A percentile compares a stretch with the other conserved stretches of the same genome.
phyloP scores from a whole-genome alignment of 2,888 invertebrate species.

The Apantesis nais region DNA sequence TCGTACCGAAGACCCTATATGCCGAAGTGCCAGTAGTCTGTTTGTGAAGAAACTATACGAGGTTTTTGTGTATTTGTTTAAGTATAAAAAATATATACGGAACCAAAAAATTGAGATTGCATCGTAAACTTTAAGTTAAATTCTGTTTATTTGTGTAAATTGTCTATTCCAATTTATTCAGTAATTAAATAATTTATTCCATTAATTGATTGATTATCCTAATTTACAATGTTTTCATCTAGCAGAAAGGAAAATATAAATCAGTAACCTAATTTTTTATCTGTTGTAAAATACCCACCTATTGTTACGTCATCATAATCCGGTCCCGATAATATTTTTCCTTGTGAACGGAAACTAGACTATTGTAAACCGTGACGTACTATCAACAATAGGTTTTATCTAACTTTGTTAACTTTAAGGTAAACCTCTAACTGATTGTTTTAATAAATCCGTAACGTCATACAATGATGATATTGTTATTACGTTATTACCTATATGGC shows the following conservation, averaged over 20 bases:
- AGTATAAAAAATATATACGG: no score
- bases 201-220: no score
- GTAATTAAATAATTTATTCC: no score
- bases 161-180: no score
- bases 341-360: neutral
- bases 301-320: neutral
- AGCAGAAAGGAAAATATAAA: neutral
- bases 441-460: neutral
- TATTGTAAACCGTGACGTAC: neutral
- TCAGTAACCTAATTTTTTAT: neutral
- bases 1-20: no score
- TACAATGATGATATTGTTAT: neutral
- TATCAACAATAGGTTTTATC: neutral
- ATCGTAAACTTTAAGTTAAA: no score
- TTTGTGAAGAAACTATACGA: no score
- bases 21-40: no score
- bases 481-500: neutral
- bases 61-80: no score
- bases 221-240: neutral
- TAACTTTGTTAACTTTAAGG: neutral
- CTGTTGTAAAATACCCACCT: neutral
- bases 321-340: neutral
- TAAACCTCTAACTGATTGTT: neutral
- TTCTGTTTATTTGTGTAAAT: no score
- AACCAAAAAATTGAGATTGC: no score